Base-by-base conservation (phyloP, 2,888 invertebrate genomes). In the Nezara viridula region DNA sequence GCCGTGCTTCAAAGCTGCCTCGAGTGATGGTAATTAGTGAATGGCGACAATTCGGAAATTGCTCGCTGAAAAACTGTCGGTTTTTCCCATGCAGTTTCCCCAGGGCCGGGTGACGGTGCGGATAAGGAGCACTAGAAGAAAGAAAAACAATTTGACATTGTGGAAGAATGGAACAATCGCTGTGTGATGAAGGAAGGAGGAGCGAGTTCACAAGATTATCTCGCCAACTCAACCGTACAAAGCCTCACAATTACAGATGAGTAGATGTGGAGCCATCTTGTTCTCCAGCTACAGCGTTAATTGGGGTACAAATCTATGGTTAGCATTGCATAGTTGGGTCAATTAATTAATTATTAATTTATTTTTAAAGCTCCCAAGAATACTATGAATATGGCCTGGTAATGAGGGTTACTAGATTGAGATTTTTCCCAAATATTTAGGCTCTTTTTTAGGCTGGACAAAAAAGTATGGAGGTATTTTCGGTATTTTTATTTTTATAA, bases 201-300 rank as follows among this genome's bases (percentile, higher is more conserved):
- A 66, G n/a, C 1, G 37, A 52, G 88, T 88, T 88, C 88, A 88
- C 88, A 88, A 88, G 88, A 88, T 88, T 88, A 88, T 44, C 73
- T 66, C 88, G 88, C 12, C 88, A 88, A 88, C 27, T 66, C 60
- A 47, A 88, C 66, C 88, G 60, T 88, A n/a, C 19, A 6, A 2
- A 14, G 5, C 14, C 44, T 16, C n/a, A 73, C 66, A 73, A 73
- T 73, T 73, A 73, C 66, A 37, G 66, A 73, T 73, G 66, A 73
- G 66, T 19, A 10, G 19, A 9, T 73, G 21, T 19, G 37, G 6
- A 73, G 66, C 66, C 66, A 73, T 73, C 66, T 73, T 73, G 27
- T 60, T 60, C 16, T 3, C 16, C n/a, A 16, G 60, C 16, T 60
- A 60, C 60, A 60, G 24, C 14, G 27, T 60, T 60, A 60, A 60